Percentiles rank a stretch among this genome's conserved stretches.
Conservation (phyloP, 2,113 vertebrate genomes). For the Oryzias melastigma region DNA sequence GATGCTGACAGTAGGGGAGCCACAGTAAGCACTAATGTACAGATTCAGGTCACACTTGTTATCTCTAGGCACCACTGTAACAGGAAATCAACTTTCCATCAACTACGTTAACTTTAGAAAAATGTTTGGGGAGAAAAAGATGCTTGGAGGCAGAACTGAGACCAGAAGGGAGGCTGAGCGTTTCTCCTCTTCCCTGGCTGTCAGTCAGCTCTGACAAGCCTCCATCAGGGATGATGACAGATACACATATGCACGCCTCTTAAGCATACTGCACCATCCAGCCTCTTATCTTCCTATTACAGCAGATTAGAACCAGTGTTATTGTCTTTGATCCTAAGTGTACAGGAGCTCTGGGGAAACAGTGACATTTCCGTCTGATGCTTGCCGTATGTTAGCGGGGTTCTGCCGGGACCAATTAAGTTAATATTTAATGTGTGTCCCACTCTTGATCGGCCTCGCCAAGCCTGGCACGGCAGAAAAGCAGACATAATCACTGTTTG, state of each 20-base stretch:
- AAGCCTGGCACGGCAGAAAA: slow-evolving; percentile 65
- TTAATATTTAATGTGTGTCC: slow-evolving; percentile 79
- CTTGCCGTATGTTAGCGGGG: slow-evolving; percentile 66
- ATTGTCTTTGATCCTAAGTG: slow-evolving; percentile 78
- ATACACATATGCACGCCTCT: slow-evolving; percentile 21
- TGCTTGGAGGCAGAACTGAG: slow-evolving; percentile 23
- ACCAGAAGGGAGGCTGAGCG: slow-evolving; percentile 35
- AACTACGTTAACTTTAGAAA: slow-evolving; percentile 32
- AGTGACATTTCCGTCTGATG: slow-evolving; percentile 75
- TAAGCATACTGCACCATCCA: slow-evolving; percentile 41
- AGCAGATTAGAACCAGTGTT: slow-evolving; percentile 75
- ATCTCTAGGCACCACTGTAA: slow-evolving; percentile 18
- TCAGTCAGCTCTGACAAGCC: slow-evolving; percentile 53
- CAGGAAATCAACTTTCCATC: slow-evolving; percentile 28
- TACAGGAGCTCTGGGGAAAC: slow-evolving; percentile 66
- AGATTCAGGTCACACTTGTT: slow-evolving; percentile 35
- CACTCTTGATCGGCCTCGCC: slow-evolving; percentile 59
- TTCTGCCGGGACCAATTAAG: slow-evolving; percentile 77
- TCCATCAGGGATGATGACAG: slow-evolving; percentile 48
- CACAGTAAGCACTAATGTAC: slow-evolving; percentile 34
- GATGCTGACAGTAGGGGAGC: slow-evolving; percentile 22
- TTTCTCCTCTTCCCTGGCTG: slow-evolving; percentile 42
- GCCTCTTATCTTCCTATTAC: slow-evolving; percentile 78
- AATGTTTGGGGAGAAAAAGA: slow-evolving; percentile 14
- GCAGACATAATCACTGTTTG: slow-evolving; percentile 56